Conservation (phyloP, 2,888 invertebrate genomes). For the Coleophora deauratella region DNA sequence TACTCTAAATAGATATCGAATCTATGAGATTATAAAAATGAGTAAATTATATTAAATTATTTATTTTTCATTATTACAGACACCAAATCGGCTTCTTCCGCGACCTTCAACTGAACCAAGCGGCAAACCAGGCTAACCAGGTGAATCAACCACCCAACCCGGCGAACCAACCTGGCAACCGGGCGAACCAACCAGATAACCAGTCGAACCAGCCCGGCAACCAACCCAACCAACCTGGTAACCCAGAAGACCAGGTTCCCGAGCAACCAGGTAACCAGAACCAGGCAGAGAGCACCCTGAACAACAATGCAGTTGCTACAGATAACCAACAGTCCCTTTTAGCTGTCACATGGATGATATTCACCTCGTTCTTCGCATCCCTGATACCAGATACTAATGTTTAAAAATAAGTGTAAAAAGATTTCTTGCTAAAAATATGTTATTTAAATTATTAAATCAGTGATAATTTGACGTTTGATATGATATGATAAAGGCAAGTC, state of each 20-base stretch:
- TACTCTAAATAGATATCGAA: too few species aligned
- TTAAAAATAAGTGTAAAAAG: conserved; percentile 7
- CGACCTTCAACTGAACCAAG: conserved; percentile 57
- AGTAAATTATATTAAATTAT: too few species aligned
- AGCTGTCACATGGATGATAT: conserved; percentile 89
- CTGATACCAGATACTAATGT: conserved; percentile 90
- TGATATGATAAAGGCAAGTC: neutral
- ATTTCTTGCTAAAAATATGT: neutral
- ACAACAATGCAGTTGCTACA: conserved; percentile 12
- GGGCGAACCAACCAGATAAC: neutral
- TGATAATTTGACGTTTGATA: neutral
- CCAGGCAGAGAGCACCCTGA: conserved; percentile 3
- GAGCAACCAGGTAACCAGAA: conserved; percentile 5
- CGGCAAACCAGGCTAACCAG: neutral
- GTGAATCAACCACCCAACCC: neutral
- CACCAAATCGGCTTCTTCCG: conserved; percentile 87
- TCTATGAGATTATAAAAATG: too few species aligned
- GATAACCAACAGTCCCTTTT: conserved; percentile 66
- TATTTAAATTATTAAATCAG: neutral
- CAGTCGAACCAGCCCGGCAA: neutral
- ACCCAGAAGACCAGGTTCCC: neutral
- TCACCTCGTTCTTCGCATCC: conserved; percentile 95
- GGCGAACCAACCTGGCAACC: neutral
- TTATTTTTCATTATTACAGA: conserved; percentile 41
- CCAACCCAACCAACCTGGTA: neutral